Evolutionary conservation across 2,797 vertebrate species (phyloP), one percentile per base, ranked within the genome.

Genomic region (Aeoliscus strigatus): DNA sequence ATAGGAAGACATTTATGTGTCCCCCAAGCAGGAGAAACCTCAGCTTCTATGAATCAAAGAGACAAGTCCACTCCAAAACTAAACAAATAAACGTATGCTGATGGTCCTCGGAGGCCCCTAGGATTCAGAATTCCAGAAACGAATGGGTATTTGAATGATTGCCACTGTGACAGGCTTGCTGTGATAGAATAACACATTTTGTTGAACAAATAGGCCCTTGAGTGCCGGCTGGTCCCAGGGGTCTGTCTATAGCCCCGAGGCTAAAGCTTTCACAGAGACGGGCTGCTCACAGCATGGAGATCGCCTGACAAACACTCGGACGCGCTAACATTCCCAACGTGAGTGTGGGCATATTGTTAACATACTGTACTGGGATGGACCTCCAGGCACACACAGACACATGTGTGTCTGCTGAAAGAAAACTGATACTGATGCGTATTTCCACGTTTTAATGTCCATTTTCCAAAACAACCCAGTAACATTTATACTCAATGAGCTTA

Each of bases 191-290:
- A 89, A 85, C 84, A 86, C 86, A 88, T 88, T 89, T 75, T 88
- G 83, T 87, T 87, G 82, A 90, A 86, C 86, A 90, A 89, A 90
- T 86, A 89, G 88, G 79, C 88, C 85, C 85, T 82, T 84, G 83
- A 88, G 88, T 86, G 85, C 82, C 23, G 61, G 55, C 60, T 69
- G 77, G 83, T 87, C 87, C 87, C 85, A 71, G 75, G 86, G 85
- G 87, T 86, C 75, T 78, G 80, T 79, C 82, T 83, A 77, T 60
- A 84, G 83, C 83, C 89, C 85, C 15, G 56, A 81, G 87, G 82
- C 86, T 82, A 55, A 60, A 69, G 77, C 79, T 81, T 81, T 80
- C 77, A 81, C 60, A 80, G 79, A 79, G 77, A 83, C 77, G 76
- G 73, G 76, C 81, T 74, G 76, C 81, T 84, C 86, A 80, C 83